A percentile compares a stretch with the other conserved stretches of the same genome.
phyloP scores from a whole-genome alignment of 2,113 vertebrate species.

The Plectropomus leopardus region DNA sequence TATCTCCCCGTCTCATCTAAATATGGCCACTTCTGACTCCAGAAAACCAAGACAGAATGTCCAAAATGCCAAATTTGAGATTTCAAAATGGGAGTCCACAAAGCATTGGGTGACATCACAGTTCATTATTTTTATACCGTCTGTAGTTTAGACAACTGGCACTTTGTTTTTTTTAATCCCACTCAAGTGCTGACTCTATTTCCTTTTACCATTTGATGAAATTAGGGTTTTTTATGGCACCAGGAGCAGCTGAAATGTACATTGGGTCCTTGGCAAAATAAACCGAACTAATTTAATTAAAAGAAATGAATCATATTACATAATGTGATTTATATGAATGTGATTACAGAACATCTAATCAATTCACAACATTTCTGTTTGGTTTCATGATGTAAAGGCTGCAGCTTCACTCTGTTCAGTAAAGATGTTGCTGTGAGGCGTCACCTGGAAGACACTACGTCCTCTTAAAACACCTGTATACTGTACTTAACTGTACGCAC shows the following conservation, averaged over 20 bases:
- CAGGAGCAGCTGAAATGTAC: not conserved
- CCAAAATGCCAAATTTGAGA: too few relatives aligned
- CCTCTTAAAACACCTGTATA: constrained; percentile 22
- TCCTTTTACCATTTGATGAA: not conserved
- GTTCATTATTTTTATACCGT: not conserved
- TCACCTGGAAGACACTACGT: not conserved
- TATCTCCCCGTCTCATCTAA: too few relatives aligned
- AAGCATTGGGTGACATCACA: too few relatives aligned
- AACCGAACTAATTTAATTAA: not conserved
- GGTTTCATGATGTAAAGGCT: not conserved
- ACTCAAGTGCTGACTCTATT: not conserved
- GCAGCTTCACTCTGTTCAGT: not conserved
- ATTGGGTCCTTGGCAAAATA: not conserved
- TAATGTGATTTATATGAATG: not conserved
- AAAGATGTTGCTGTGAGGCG: constrained; percentile 4
- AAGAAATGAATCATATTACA: not conserved
- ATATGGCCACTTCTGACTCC: too few relatives aligned
- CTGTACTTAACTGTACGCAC: constrained; percentile 4
- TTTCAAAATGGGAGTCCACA: too few relatives aligned
- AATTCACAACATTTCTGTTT: not conserved
- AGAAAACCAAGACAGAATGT: too few relatives aligned
- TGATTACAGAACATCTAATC: not conserved
- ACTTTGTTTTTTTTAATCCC: not conserved
- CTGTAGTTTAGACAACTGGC: not conserved
- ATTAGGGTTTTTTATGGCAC: not conserved